These are phyloP conservation scores for Sebastes cheni DNA, from an alignment of 2,797 vertebrate species.

Conservation along the genomic window DNA sequence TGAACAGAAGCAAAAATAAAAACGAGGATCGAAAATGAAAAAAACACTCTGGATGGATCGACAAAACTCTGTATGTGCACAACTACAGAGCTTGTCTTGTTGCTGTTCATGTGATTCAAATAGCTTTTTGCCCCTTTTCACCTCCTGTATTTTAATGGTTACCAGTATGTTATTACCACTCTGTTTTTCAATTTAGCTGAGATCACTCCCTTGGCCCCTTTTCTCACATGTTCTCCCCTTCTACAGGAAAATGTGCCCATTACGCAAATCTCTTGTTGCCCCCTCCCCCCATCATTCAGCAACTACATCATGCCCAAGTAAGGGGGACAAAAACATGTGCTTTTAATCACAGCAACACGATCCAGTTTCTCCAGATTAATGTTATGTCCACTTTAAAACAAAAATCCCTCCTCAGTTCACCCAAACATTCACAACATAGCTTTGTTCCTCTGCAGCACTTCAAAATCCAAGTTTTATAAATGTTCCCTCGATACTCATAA, in stretches of 20 bases:
- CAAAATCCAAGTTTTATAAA: not conserved
- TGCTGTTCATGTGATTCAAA: not conserved
- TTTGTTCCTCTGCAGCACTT: conserved; percentile 18
- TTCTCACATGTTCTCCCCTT: conserved; percentile 12
- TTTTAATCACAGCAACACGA: conserved; percentile 67
- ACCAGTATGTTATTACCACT: not conserved
- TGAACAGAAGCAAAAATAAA: conserved; percentile 26
- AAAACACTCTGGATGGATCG: not conserved
- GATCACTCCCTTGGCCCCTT: conserved; percentile 10
- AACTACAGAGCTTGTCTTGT: not conserved
- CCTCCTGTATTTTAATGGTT: not conserved
- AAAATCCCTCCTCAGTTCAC: conserved; percentile 10
- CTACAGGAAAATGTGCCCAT: conserved; percentile 25
- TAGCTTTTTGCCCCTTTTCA: not conserved
- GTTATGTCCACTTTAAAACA: conserved; percentile 49
- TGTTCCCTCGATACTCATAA: not conserved
- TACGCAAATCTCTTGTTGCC: conserved; percentile 20
- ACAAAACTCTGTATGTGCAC: not conserved
- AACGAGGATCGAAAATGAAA: not conserved
- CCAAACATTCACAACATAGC: conserved; percentile 12
- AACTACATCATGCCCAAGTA: conserved; percentile 47
- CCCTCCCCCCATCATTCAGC: conserved; percentile 37
- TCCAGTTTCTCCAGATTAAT: conserved; percentile 60
- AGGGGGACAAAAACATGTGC: conserved; percentile 68
- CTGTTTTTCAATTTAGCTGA: not conserved